Evolutionary conservation across 2,888 invertebrate species (phyloP), one percentile per base, ranked within the genome.

Genomic region (Cybosia mesomella): DNA sequence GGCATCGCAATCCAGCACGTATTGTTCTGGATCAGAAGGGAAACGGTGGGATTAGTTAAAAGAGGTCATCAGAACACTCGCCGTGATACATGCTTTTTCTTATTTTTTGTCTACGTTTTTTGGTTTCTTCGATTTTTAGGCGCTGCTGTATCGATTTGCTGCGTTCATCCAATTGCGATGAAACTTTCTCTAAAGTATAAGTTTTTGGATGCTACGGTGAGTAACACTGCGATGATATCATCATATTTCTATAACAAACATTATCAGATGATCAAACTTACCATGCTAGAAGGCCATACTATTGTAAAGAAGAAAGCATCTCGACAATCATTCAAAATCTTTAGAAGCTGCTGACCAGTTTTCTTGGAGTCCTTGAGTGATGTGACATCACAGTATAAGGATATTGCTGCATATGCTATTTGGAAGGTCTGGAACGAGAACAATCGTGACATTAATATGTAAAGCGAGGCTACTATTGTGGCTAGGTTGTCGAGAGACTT

Each of bases 211-310:
- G 13, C 8, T 1, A 36, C 36, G 2, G 3, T 2, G 2, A 4
- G 4, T 15, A 15, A 2, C 15, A 3, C 15, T 39, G 3, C 15
- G 11, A 54, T 54, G 11, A 22, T 13, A 54, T 22, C n/a, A n/a
- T 18, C 2, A 9, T 15, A 49, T 49, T 18, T 18, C 22, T 54
- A 10, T 57, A 32, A 2, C 32, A 13, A 22, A n/a, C n/a, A n/a
- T n/a, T 0, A 24, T 24, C 24, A 7, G 2, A 5, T 4, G 1
- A 15, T 13, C 7, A 34, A 8, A 73, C 82, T 83, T 66, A 82
- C 83, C 8, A 68, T 8, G 2, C 69, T 66, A 0, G 72, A 53
- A 2, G 82, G 82, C 81, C 81, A 82, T 4, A 82, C 71, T 0
- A 82, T 0, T 13, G 64, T 9, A n/a, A 49, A 15, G 53, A 74